Evolutionary conservation across 2,113 vertebrate species (phyloP).

Genomic region (Cariama cristata): DNA sequence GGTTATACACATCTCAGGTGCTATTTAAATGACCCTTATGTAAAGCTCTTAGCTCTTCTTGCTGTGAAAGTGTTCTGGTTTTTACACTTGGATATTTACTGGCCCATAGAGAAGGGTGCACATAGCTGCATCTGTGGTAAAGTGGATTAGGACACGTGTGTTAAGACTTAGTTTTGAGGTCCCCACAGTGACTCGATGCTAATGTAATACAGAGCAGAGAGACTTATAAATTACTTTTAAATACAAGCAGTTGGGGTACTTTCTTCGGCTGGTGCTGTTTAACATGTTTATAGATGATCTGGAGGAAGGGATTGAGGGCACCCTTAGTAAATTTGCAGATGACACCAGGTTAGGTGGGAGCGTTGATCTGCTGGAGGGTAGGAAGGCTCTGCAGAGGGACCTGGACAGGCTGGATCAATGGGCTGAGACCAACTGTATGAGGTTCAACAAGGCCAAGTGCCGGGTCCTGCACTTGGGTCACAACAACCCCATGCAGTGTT

Average conservation of each 20-base stretch:
- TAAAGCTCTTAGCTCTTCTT: not conserved
- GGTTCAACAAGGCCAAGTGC: too few relatives aligned
- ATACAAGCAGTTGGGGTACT: accelerated
- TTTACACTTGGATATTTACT: not conserved
- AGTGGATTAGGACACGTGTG: accelerated
- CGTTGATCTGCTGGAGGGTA: too few relatives aligned
- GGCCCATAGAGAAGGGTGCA: not conserved
- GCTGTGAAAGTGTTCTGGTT: not conserved
- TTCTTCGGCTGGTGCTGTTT: not conserved
- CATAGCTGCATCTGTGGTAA: not conserved
- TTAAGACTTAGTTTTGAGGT: not conserved
- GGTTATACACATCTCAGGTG: not conserved
- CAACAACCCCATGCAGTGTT: too few relatives aligned
- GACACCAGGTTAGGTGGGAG: too few relatives aligned
- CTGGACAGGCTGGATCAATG: too few relatives aligned
- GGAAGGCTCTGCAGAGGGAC: too few relatives aligned
- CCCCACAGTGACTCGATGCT: not conserved
- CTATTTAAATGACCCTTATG: not conserved
- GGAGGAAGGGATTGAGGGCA: too few relatives aligned
- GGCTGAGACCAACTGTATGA: too few relatives aligned
- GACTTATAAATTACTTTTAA: not conserved
- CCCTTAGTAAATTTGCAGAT: too few relatives aligned
- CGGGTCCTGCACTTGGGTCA: too few relatives aligned
- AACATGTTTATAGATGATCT: too few relatives aligned
- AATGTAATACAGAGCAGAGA: not conserved